Conservation (phyloP, 2,797 vertebrate species). For the Malacoctenus gilli region DNA sequence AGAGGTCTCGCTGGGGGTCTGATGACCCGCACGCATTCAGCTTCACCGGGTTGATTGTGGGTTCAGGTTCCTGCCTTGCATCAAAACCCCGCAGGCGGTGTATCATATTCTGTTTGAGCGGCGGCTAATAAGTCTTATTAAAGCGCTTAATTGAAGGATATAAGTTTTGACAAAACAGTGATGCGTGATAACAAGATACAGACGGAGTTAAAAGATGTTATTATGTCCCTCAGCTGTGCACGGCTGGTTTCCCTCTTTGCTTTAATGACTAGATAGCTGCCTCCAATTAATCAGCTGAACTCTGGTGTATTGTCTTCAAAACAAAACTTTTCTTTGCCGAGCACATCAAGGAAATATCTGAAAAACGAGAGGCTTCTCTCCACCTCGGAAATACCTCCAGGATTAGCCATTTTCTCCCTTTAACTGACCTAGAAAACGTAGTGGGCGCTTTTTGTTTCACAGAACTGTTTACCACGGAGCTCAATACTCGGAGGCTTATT, state of each 20-base stretch:
- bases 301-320: conserved; percentile 37
- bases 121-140: conserved; percentile 22
- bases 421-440: conserved; percentile 73
- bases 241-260: conserved; percentile 20
- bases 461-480: conserved; percentile 48
- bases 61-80: background rate
- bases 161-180: conserved; percentile 9
- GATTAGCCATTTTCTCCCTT: conserved; percentile 53
- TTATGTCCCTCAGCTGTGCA: conserved; percentile 1
- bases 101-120: background rate
- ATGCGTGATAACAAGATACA: conserved; percentile 5
- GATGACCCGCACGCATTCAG: background rate
- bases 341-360: conserved; percentile 47
- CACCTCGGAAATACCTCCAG: conserved; percentile 60
- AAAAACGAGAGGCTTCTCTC: conserved; percentile 40
- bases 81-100: conserved; percentile 4
- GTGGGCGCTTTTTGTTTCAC: conserved; percentile 50
- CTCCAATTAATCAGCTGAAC: conserved; percentile 31
- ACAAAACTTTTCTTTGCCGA: conserved; percentile 40
- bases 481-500: conserved; percentile 40
- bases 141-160: conserved; percentile 18
- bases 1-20: background rate
- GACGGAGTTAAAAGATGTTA: conserved; percentile 5
- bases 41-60: background rate
- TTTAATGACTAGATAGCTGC: conserved; percentile 27